Conservation (phyloP, 2,113 vertebrate species). For the Pan paniscus region DNA sequence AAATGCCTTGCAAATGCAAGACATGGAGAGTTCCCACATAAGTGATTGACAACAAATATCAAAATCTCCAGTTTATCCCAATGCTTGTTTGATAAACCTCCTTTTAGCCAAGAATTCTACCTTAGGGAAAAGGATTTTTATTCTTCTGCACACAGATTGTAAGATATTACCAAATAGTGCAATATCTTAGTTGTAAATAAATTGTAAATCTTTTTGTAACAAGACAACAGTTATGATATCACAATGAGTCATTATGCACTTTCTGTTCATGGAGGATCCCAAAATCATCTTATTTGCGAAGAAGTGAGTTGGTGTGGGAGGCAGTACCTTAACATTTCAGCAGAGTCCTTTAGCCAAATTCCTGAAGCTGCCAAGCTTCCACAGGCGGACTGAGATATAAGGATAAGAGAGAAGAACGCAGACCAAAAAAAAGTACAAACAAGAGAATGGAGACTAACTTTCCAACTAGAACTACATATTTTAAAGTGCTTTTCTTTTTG, state of each 20-base stretch:
- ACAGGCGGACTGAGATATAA: not conserved
- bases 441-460: not conserved
- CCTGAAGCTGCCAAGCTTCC: not conserved
- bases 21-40: not conserved
- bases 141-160: not conserved
- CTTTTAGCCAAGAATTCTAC: not conserved
- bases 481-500: not conserved
- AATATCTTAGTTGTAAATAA: not conserved
- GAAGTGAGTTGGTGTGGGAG: not conserved
- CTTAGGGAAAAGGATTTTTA: not conserved
- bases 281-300: not conserved
- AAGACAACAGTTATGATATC: not conserved
- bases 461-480: not conserved
- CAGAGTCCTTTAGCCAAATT: not conserved
- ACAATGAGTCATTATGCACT: not conserved
- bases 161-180: not conserved
- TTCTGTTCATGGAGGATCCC: not conserved
- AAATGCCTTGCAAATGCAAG: not conserved
- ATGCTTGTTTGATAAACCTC: not conserved
- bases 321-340: not conserved
- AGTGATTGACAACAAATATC: not conserved
- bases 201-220: conserved; percentile 6
- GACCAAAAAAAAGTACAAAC: not conserved
- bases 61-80: not conserved
- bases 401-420: not conserved